phyloP scores from a whole-genome alignment of 2,797 vertebrate species.

The Pogonophryne albipinna region DNA sequence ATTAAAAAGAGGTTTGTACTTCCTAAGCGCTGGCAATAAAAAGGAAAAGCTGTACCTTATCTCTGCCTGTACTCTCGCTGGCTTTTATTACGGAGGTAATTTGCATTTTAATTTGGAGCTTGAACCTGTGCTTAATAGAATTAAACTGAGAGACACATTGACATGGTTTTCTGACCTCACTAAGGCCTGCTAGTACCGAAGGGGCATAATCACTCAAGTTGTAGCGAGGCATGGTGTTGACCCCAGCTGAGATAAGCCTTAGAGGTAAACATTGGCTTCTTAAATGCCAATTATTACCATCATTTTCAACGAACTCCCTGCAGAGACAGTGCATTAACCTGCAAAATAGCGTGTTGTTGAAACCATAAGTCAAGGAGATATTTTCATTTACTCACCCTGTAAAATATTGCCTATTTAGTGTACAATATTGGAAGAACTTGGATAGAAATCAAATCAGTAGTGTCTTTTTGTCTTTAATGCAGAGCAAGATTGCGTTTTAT shows the following conservation, averaged over 20 bases:
- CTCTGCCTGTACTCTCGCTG: constrained; percentile 74
- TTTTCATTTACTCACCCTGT: constrained; percentile 37
- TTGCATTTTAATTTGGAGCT: constrained; percentile 90
- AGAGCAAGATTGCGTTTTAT: constrained; percentile 61
- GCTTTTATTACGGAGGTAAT: constrained; percentile 83
- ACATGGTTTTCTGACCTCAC: constrained; percentile 79
- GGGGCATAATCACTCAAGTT: constrained; percentile 65
- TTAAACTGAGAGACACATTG: constrained; percentile 81
- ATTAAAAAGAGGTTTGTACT: constrained; percentile 79
- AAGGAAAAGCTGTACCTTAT: constrained; percentile 83
- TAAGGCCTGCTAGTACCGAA: constrained; percentile 58
- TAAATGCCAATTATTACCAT: constrained; percentile 76
- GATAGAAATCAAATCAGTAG: constrained; percentile 45
- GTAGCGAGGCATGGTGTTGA: constrained; percentile 55
- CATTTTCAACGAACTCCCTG: constrained; percentile 60
- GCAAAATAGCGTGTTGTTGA: constrained; percentile 50
- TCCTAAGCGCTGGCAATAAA: constrained; percentile 73
- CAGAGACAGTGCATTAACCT: constrained; percentile 63
- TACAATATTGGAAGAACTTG: constrained; percentile 44
- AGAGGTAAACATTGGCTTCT: constrained; percentile 74
- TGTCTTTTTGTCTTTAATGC: constrained; percentile 50
- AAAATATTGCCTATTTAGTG: constrained; percentile 34
- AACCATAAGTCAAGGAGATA: constrained; percentile 48
- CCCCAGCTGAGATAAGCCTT: constrained; percentile 73
- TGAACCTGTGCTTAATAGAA: constrained; percentile 87